Conservation (phyloP, 2,797 vertebrate species). For the Mormyrops boulengeri region DNA sequence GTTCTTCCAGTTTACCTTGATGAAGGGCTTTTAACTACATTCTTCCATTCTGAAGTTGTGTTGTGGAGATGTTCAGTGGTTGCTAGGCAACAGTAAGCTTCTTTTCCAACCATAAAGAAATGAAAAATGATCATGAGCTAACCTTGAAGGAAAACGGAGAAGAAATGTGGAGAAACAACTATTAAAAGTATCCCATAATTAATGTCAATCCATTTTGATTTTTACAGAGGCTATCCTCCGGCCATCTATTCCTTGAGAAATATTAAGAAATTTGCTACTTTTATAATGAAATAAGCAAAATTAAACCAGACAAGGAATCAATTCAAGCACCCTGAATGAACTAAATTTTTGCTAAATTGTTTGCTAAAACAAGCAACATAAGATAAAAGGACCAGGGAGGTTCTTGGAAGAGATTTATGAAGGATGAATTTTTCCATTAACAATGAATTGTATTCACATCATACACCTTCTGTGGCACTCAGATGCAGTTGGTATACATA, state of each 20-base stretch:
- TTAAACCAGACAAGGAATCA: background rate
- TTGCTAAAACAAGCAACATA: background rate
- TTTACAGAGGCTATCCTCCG: background rate
- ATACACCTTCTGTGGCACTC: background rate
- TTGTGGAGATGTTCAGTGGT: background rate
- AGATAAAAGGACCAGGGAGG: background rate
- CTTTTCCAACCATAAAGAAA: background rate
- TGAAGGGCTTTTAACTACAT: slow-evolving; percentile 7
- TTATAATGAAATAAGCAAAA: background rate
- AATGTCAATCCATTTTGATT: background rate
- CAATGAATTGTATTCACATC: background rate
- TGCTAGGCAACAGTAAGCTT: slow-evolving; percentile 22
- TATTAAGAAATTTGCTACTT: background rate
- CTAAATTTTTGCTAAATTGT: background rate
- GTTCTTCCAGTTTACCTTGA: background rate
- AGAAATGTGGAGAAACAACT: background rate
- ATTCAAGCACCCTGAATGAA: background rate
- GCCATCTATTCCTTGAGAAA: background rate
- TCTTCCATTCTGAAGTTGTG: background rate
- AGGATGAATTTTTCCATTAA: background rate
- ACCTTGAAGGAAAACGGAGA: slow-evolving; percentile 16
- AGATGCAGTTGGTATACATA: background rate
- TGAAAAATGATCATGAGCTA: slow-evolving; percentile 4
- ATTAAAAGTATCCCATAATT: slow-evolving; percentile 6
- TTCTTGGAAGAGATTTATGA: background rate